Evolutionary conservation across 2,113 vertebrate species (phyloP), one percentile per base, ranked within the genome.

Genomic region (Hirundichthys speculiger): DNA sequence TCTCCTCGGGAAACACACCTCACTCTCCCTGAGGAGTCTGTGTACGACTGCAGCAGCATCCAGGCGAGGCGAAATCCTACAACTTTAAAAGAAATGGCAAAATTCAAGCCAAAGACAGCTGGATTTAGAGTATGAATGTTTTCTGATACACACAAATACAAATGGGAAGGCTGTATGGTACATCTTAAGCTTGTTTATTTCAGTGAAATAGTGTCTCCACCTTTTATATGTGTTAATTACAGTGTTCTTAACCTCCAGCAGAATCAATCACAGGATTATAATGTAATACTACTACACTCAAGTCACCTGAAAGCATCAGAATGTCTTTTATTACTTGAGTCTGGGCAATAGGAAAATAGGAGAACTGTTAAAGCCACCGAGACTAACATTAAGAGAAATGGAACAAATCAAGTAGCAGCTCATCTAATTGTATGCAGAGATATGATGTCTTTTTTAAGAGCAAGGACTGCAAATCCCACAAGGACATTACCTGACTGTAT

Each of bases 371-470:
- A 81, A 85, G 82, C 74, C 42, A 39, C 73, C 43, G 43, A 18
- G 4, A 49, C 42, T 73, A 69, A 83, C 83, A 89, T 90, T 83
- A 90, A 88, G 91, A 89, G 82, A 92, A 90, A 90, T 82, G 21
- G 86, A 89, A 90, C 83, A 87, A 92, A 87, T 71, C 70, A 77
- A 89, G 81, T 34, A 34, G 65, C 75, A 76, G 64, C 76, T 80
- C 18, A 75, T 38, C 46, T 75, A 88, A 91, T 85, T 92, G 91
- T 86, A 77, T 72, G 27, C 56, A 3, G 24, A 78, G 86, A 90
- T 25, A 69, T 63, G 40, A 66, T 56, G 83, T 64, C 79, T 86
- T 75, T n/a, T 74, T 60, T 46, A 80, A 85, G 66, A 79, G 59
- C 80, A 82, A 87, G 84, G 84, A 85, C 87, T 58, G 61, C 64